Conservation (phyloP, 2,113 vertebrate species). For the Ceratotherium simum region DNA sequence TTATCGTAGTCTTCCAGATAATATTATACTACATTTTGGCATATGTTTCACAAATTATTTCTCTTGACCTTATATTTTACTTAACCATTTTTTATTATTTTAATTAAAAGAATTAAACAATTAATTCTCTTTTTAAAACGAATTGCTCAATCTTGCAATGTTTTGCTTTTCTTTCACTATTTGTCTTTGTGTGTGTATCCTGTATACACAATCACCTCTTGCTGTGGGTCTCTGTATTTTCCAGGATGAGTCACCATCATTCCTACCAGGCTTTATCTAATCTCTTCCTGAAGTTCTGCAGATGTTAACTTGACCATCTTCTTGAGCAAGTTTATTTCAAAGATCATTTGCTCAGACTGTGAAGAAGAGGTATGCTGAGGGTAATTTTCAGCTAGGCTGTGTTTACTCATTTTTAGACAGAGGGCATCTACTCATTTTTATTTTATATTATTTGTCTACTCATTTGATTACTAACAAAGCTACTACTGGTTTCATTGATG, state of each 20-base stretch:
- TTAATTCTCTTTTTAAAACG: slow-evolving; percentile 1
- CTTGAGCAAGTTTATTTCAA: slow-evolving; percentile 48
- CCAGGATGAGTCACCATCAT: slow-evolving; percentile 22
- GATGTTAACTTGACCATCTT: slow-evolving; percentile 39
- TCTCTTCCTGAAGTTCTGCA: slow-evolving; percentile 10
- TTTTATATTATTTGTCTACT: background rate
- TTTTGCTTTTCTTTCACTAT: slow-evolving; percentile 14
- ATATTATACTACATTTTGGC: background rate
- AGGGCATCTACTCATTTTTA: background rate
- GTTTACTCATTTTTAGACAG: background rate
- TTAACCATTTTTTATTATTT: background rate
- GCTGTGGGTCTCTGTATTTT: slow-evolving; percentile 23
- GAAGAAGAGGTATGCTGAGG: background rate
- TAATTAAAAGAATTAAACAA: background rate
- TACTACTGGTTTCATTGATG: background rate
- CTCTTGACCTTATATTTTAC: slow-evolving; percentile 10
- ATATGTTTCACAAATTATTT: background rate
- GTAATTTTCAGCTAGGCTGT: background rate
- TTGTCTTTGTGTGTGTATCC: background rate
- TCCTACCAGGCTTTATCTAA: slow-evolving; percentile 43
- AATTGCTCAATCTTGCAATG: background rate
- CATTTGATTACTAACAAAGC: background rate
- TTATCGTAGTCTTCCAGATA: background rate
- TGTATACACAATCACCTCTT: background rate
- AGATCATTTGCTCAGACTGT: background rate